phyloP scores from a whole-genome alignment of 2,113 vertebrate species.

The Mola mola region DNA sequence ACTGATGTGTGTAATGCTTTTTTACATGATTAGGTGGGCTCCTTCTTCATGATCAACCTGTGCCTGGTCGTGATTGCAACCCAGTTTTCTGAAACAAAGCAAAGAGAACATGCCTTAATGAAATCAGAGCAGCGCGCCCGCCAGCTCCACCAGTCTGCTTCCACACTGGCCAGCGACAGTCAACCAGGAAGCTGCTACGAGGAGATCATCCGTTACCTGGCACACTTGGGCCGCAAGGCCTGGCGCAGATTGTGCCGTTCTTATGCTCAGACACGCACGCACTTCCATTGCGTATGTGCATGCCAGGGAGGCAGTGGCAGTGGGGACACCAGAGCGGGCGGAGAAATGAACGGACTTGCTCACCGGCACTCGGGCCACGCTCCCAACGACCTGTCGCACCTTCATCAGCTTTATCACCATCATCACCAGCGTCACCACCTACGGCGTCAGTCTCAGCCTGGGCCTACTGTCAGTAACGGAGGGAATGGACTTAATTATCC shows the following conservation, averaged over 20 bases:
- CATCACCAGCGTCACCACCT: conserved; percentile 33
- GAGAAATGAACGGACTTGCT: conserved; percentile 77
- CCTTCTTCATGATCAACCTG: conserved; percentile 99
- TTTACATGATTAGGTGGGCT: conserved; percentile 87
- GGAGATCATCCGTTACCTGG: conserved; percentile 93
- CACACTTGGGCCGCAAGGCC: conserved; percentile 90
- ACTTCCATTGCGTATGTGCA: conserved; percentile 13
- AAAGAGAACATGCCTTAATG: conserved; percentile 98
- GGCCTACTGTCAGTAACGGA: conserved; percentile 61
- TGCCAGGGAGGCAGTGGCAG: conserved; percentile 26
- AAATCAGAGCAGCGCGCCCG: conserved; percentile 92
- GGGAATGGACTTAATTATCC: conserved; percentile 90
- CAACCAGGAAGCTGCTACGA: conserved; percentile 98
- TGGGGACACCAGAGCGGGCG: conserved; percentile 32
- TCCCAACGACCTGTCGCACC: conserved; percentile 87
- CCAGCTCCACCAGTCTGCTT: conserved; percentile 91
- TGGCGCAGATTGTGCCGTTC: conserved; percentile 82
- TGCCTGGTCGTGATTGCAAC: conserved; percentile 99
- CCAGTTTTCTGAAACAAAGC: conserved; percentile 98
- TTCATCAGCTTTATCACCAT: conserved; percentile 60
- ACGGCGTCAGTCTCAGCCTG: conserved; percentile 32
- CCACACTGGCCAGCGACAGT: conserved; percentile 93
- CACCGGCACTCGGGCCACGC: conserved; percentile 76
- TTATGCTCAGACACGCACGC: conserved; percentile 19
- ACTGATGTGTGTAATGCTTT: neutral